Base-by-base conservation (phyloP, 2,113 vertebrate species). In the Pyrgilauda ruficollis region DNA sequence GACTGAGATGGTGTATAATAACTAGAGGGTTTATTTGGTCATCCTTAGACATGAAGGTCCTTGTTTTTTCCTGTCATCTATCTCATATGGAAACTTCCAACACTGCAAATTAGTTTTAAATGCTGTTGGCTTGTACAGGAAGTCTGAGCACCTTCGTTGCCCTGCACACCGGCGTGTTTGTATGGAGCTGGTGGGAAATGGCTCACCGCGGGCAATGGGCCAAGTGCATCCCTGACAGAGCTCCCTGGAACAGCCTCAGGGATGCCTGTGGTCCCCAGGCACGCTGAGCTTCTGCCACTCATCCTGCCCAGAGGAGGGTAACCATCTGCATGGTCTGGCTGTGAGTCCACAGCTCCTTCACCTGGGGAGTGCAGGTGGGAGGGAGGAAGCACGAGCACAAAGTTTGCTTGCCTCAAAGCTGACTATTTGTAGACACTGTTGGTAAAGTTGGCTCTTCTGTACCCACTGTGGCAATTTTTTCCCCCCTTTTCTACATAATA, bases 381-480 rank as follows among this genome's bases (percentile, higher is more conserved):
- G 61, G 59, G 43, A 49, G 47, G 22, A 61, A 90, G 47, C 21
- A 23, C 49, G 58, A 62, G 56, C 44, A n/a, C 33, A 43, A 50
- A 31, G 37, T 46, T 68, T 50, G 35, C 63, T 82, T 92, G 61
- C 43, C 61, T 94, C 37, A 8, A 43, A 80, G 74, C 28, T 74
- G 50, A 16, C 64, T 89, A 13, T 56, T 84, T 91, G 84, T 53
- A 39, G 39, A 53, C 22, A 20, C 30, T 3, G 0, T 24, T 86
- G 93, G 92, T 96, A 72, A 94, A 97, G 78, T 93, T 95, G 84
- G 78, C 50, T 94, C 58, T 56, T 70, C 53, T 67, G 24, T 61
- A 31, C 81, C 79, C 30, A 11, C 56, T 39, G 1, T 18, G 69
- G 31, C 44, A 26, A 22, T 5, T 17, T 68, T 68, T 94, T 93